Evolutionary conservation across 2,797 vertebrate genomes (phyloP).

Genomic region (Poecilia wingei): DNA sequence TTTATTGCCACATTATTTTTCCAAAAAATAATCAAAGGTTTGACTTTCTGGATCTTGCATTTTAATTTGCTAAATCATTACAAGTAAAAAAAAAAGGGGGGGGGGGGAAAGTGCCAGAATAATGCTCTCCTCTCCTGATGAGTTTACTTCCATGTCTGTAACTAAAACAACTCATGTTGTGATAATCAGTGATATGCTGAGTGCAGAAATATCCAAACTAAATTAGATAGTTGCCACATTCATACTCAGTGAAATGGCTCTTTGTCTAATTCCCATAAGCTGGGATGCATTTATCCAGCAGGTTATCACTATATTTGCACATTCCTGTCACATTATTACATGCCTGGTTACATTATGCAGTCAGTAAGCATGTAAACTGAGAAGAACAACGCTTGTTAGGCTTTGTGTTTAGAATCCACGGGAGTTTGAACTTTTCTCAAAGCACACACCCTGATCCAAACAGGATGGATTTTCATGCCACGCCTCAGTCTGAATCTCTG

Average conservation of each 20-base stretch:
- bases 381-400: slow-evolving; percentile 28
- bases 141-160: slow-evolving; percentile 18
- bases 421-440: slow-evolving; percentile 19
- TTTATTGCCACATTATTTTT: slow-evolving; percentile 60
- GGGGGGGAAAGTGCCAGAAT: neutral
- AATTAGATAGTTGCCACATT: neutral
- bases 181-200: slow-evolving; percentile 2
- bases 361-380: slow-evolving; percentile 26
- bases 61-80: slow-evolving; percentile 36
- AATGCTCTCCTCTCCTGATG: slow-evolving; percentile 3
- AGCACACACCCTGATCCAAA: slow-evolving; percentile 66
- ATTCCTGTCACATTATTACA: neutral
- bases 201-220: slow-evolving; percentile 7
- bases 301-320: neutral
- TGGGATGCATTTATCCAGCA: neutral
- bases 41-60: slow-evolving; percentile 41
- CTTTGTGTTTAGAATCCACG: slow-evolving; percentile 29
- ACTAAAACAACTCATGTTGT: slow-evolving; percentile 1
- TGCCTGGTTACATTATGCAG: neutral
- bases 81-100: slow-evolving; percentile 4
- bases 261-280: neutral
- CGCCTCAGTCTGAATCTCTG: slow-evolving; percentile 6
- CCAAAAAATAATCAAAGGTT: slow-evolving; percentile 34
- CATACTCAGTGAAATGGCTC: neutral
- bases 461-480: slow-evolving; percentile 14